These are phyloP conservation scores for Peromyscus aztecus DNA, from an alignment of 2,797 vertebrate genomes.

Conservation along the genomic window DNA sequence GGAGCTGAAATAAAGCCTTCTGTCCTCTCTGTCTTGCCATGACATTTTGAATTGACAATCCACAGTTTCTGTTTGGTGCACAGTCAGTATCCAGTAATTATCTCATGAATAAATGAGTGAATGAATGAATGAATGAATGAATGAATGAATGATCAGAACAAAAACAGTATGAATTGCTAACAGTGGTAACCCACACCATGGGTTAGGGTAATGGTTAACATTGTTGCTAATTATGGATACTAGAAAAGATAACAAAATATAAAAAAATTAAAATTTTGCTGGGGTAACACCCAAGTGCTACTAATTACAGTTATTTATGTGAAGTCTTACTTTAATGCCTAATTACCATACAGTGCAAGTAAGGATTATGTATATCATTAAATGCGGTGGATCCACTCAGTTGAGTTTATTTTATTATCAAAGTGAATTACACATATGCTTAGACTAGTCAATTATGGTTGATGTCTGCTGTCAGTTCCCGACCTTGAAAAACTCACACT, in stretches of 20 bases:
- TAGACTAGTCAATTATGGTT: conserved; percentile 23
- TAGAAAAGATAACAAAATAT: not conserved
- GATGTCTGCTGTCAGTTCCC: not conserved
- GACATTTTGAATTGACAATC: not conserved
- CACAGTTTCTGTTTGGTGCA: not conserved
- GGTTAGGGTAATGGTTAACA: not conserved
- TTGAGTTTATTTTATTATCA: conserved; percentile 56
- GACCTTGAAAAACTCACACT: not conserved
- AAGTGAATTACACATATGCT: conserved; percentile 42
- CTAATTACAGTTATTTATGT: conserved; percentile 71
- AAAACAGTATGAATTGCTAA: not conserved
- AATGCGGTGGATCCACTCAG: conserved; percentile 27
- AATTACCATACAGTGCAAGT: conserved; percentile 58
- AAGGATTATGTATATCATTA: conserved; percentile 62
- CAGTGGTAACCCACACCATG: not conserved
- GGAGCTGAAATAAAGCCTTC: not conserved
- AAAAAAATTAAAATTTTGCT: conserved; percentile 60
- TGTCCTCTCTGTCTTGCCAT: not conserved
- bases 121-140: not conserved
- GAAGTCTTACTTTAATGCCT: conserved; percentile 64
- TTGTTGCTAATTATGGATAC: conserved; percentile 42
- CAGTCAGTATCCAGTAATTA: not conserved
- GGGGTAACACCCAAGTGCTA: conserved; percentile 44
- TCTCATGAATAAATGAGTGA: not conserved
- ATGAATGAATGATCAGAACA: not conserved